phyloP scores from a whole-genome alignment of 2,113 vertebrate species.

The Eptesicus fuscus region DNA sequence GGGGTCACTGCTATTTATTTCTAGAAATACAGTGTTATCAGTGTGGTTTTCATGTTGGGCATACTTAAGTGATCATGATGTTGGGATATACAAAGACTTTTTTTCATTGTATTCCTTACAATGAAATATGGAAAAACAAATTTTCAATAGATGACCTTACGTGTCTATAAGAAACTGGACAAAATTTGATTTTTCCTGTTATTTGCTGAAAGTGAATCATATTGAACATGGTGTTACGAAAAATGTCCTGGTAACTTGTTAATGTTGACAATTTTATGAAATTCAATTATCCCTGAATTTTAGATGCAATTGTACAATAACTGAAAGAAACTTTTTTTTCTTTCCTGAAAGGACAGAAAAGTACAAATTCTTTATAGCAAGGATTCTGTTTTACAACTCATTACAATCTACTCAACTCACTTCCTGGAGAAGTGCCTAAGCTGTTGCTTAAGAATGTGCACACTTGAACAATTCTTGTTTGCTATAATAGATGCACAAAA shows the following conservation, averaged over 20 bases:
- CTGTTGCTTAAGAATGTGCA: slow-evolving; percentile 34
- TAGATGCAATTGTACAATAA: slow-evolving; percentile 21
- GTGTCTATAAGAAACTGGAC: not conserved
- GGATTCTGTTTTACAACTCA: slow-evolving; percentile 56
- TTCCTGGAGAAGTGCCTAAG: slow-evolving; percentile 44
- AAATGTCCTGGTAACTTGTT: not conserved
- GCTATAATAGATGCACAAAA: not conserved
- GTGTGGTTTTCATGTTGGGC: not conserved
- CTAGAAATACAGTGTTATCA: not conserved
- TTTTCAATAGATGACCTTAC: not conserved
- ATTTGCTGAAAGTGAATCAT: not conserved
- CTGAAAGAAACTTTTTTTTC: not conserved
- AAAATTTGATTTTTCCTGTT: not conserved
- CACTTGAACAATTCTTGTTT: slow-evolving; percentile 48
- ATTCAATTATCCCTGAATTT: not conserved
- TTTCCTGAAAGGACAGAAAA: slow-evolving; percentile 18
- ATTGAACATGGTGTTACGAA: not conserved
- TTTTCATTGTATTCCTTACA: not conserved
- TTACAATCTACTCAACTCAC: slow-evolving; percentile 47
- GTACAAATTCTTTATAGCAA: slow-evolving; percentile 56
- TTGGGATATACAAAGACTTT: not conserved
- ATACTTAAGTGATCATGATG: not conserved
- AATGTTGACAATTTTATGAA: not conserved
- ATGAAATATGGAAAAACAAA: not conserved
- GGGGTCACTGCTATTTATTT: not conserved